Base-by-base conservation (phyloP, 2,888 invertebrate species). In the Odontomyia ornata region DNA sequence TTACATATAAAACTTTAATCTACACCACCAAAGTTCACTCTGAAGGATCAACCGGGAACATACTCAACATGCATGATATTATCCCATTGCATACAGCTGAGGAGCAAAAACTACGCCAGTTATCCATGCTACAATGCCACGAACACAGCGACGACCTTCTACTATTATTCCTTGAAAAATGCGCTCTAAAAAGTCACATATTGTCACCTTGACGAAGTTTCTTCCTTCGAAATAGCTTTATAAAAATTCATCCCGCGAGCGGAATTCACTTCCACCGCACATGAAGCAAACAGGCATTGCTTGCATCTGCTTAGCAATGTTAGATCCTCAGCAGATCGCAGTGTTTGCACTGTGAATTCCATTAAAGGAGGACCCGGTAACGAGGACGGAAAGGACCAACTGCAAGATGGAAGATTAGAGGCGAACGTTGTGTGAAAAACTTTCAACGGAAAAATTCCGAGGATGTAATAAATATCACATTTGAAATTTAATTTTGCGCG, bases 391-490 rank as follows among this genome's bases (percentile, higher is more conserved):
- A 28, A 28, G n/a, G 65, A 65, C n/a, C 18, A 15, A 65, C 36
- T 65, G 36, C 27, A 36, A 36, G 21, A 18, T 18, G 36, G 36
- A 9, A 65, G 65, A 65, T 65, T 65, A 65, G 27, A 30, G 36
- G 47, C 25, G 11, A 47, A 25, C 15, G 47, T 47, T 25, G 69
- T 65, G 69, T 18, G 25, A 47, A n/a, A 30, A 27, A 69, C 47
- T 69, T 23, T 21, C 69, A 7, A 23, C 13, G 9, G 25, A 47
- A 47, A n/a, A 47, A 47, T 47, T 46, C 47, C 69, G 47, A 47
- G 69, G 25, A 69, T 69, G 69, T 47, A 69, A 69, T 69, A 69
- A 47, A 69, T 47, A 69, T 69, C 69, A 69, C 69, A 69, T 69
- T 69, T 69, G 69, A 69, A 69, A 69, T 69, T 69, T 69, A 69